These are phyloP conservation scores for Mormyrops boulengeri DNA, from an alignment of 2,797 vertebrate species.

Conservation along the genomic window DNA sequence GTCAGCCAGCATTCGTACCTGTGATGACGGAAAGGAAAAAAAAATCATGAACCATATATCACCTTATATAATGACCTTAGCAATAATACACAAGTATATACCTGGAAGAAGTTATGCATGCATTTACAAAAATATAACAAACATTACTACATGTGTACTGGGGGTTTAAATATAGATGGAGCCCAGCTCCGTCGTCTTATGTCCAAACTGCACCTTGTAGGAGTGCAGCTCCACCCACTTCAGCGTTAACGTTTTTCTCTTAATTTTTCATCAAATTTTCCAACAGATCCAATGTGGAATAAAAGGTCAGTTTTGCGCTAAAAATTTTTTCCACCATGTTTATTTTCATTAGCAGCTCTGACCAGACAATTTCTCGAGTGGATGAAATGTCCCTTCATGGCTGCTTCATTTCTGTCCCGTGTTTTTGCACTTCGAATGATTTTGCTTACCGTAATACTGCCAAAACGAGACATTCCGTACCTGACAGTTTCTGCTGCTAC, in stretches of 20 bases:
- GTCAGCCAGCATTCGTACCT: constrained; percentile 85
- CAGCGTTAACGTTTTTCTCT: neutral
- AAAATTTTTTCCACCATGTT: neutral
- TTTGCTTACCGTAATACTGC: neutral
- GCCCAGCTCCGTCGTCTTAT: neutral
- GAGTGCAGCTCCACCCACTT: neutral
- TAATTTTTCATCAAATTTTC: neutral
- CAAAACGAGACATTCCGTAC: neutral
- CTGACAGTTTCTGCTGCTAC: neutral
- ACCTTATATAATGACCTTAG: neutral
- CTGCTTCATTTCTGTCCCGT: neutral
- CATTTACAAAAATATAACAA: neutral
- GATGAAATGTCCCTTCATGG: neutral
- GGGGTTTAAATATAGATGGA: neutral
- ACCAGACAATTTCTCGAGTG: neutral
- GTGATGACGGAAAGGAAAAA: neutral
- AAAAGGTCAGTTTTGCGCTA: neutral
- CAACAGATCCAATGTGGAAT: neutral
- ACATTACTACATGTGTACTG: neutral
- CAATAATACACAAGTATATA: neutral
- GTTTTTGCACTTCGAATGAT: neutral
- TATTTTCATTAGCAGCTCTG: neutral
- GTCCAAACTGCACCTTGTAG: neutral
- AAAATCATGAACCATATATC: neutral
- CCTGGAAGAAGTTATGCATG: neutral